Evolutionary conservation across 2,113 vertebrate genomes (phyloP).

Genomic region (Anolis carolinensis): DNA sequence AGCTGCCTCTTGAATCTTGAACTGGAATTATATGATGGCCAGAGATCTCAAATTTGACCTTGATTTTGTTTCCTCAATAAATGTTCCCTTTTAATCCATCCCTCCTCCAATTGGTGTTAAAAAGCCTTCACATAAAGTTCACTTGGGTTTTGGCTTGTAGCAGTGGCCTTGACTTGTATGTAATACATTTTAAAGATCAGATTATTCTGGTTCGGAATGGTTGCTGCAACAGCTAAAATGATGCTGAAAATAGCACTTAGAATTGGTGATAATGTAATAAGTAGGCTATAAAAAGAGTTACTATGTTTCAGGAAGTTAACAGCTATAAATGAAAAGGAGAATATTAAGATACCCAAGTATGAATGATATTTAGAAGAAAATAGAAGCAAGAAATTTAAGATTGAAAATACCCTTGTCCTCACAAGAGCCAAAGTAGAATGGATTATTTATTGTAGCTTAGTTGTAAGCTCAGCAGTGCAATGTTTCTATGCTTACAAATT

Average conservation of each 20-base stretch:
- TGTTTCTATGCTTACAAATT: background rate
- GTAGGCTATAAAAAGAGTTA: background rate
- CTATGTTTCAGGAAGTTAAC: constrained; percentile 7
- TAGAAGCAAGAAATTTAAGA: background rate
- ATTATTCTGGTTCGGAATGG: background rate
- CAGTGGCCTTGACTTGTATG: constrained; percentile 8
- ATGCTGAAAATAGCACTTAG: background rate
- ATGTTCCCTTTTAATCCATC: background rate
- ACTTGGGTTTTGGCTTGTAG: constrained; percentile 7
- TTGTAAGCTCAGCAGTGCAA: constrained; percentile 8
- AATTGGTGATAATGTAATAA: constrained; percentile 25
- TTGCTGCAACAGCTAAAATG: constrained; percentile 13
- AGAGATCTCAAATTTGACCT: background rate
- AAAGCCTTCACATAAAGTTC: background rate
- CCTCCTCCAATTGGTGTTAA: background rate
- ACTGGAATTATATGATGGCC: constrained; percentile 1
- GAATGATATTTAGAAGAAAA: background rate
- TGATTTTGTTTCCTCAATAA: background rate
- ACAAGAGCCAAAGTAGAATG: background rate
- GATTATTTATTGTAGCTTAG: background rate
- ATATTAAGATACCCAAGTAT: constrained; percentile 1
- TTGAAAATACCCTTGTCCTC: background rate
- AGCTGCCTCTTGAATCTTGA: background rate
- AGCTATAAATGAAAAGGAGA: background rate
- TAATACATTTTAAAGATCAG: constrained; percentile 16